Conservation (phyloP, 2,797 vertebrate species). For the Poeciliopsis paucimaculata region DNA sequence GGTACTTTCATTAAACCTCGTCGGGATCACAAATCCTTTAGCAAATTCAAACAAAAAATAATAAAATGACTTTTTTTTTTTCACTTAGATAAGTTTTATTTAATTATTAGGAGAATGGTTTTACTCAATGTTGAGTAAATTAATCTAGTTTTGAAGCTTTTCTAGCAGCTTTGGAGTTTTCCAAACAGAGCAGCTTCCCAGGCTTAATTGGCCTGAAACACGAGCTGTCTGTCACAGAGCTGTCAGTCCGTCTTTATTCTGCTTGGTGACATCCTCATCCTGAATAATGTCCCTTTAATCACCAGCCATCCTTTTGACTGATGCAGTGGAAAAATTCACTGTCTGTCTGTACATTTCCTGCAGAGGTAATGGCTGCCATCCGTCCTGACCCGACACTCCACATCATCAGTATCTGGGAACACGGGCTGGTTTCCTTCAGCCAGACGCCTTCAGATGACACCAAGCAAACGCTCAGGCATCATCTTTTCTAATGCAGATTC, state of each 20-base stretch:
- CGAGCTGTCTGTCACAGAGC: neutral
- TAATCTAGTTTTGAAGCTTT: neutral
- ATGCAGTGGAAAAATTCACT: neutral
- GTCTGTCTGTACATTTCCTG: neutral
- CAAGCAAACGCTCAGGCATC: neutral
- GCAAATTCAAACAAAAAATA: neutral
- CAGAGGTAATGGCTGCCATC: neutral
- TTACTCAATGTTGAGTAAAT: neutral
- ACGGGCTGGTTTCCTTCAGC: neutral
- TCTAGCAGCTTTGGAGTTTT: neutral
- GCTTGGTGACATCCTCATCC: neutral
- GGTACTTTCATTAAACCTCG: no score
- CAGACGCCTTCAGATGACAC: neutral
- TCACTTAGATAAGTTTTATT: neutral
- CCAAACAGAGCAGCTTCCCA: neutral
- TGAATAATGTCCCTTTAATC: neutral
- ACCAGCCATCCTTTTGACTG: neutral
- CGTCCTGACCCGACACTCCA: neutral
- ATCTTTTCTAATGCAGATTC: neutral
- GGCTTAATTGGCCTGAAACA: neutral
- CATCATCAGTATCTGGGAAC: neutral
- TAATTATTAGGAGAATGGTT: neutral
- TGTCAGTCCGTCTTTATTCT: neutral
- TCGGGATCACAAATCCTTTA: neutral
- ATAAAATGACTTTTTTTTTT: neutral